Evolutionary conservation across 2,113 vertebrate species (phyloP).

Genomic region (Hippocampus zosterae): DNA sequence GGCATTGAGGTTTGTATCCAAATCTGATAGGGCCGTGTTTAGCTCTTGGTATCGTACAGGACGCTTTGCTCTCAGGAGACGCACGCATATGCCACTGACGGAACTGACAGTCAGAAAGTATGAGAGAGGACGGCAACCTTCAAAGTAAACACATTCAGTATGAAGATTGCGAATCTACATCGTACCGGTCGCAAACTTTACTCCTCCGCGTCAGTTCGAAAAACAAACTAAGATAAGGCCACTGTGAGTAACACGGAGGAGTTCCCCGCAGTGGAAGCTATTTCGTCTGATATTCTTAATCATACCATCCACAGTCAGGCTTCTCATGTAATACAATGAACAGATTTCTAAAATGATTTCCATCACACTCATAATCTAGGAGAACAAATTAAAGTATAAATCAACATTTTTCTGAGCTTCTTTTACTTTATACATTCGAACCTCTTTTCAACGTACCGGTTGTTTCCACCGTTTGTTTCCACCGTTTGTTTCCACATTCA

Average conservation of each 20-base stretch:
- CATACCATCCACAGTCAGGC: too few relatives aligned
- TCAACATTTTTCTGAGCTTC: too few relatives aligned
- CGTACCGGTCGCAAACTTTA: neutral
- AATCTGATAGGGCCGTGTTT: slow-evolving; percentile 23
- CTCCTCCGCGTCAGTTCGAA: neutral
- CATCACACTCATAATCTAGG: too few relatives aligned
- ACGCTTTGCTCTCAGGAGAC: slow-evolving; percentile 1
- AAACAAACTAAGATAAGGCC: neutral
- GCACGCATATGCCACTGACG: neutral
- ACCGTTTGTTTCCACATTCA: too few relatives aligned
- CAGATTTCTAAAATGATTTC: too few relatives aligned
- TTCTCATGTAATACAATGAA: too few relatives aligned
- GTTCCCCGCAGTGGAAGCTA: slow-evolving; percentile 7
- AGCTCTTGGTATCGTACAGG: neutral
- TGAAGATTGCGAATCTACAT: neutral
- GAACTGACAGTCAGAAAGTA: neutral
- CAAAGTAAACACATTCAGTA: slow-evolving; percentile 12
- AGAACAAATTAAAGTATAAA: too few relatives aligned
- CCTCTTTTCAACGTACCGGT: too few relatives aligned
- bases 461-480: too few relatives aligned
- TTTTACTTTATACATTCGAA: too few relatives aligned
- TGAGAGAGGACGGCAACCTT: slow-evolving; percentile 5
- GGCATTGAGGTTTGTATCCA: slow-evolving; percentile 41
- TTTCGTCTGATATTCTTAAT: neutral
- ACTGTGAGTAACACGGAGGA: slow-evolving; percentile 28